Evolutionary conservation across 2,113 vertebrate genomes (phyloP), one percentile per base, ranked within the genome.

Genomic region (Toxostoma redivivum): DNA sequence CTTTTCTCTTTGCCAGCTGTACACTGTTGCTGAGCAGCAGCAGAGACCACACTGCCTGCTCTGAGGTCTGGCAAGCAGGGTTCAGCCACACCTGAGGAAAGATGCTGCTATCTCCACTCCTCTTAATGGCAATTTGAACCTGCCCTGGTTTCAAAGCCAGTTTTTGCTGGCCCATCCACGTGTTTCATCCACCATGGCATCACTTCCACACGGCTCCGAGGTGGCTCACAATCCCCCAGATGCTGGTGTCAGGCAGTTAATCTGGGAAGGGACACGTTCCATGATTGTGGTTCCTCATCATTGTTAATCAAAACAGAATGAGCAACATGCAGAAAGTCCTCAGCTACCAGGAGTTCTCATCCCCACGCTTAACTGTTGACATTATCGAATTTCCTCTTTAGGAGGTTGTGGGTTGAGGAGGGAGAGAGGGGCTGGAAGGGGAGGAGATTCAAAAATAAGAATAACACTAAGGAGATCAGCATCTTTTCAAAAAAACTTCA

Each of bases 371-470:
- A 90, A 77, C 64, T 86, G 82, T 10, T 70, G 83, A 66, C 50
- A 83, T 69, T 45, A 82, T 51, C 11, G 0, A 61, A 80, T 81
- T 88, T 97, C 90, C 71, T 88, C 82, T 95, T 77, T 58, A 62
- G 70, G 42, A 66, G 57, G 48, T 33, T 90, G 90, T 44, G 62
- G 78, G 74, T 38, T 51, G 66, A 69, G 53, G 31, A 85, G 33
- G 70, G 81, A 78, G 69, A 69, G 53, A 80, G 21, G 22, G 44
- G 73, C 37, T 91, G 62, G 38, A 62, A 92, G 16, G 45, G 50
- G 74, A 86, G 51, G 70, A 93, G 74, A 31, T n/a, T n/a, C n/a
- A 82, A 90, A 91, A 79, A 60, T 21, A 83, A 92, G 60, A 87
- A 47, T 27, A 81, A 87, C 64, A 47, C 22, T 14, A 79, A 93